Base-by-base conservation (phyloP, 2,888 invertebrate genomes). In the Euzophera pinguis region DNA sequence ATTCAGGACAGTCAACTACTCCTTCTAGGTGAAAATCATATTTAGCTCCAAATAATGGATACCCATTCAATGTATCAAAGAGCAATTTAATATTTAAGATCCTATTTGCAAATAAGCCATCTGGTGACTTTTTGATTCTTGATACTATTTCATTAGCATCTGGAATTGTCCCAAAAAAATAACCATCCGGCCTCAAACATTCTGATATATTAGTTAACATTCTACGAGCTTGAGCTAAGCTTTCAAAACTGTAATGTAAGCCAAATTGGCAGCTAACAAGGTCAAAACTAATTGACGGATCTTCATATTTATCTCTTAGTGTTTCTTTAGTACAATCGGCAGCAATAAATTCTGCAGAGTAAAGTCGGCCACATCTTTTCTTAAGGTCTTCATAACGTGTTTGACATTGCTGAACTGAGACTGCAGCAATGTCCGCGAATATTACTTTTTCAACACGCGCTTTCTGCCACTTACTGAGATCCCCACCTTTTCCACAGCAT, bases 401-500 rank as follows among this genome's bases (percentile, higher is more conserved):
- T 75, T 95, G 92, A 76, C 98, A 98, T 71, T 99, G 98, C 59
- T 97, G 94, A 22, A 99, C 93, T 1, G 99, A 98, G 0, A 97
- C 94, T 41, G 94, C 94, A 0, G 99, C 99, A 67, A 99, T 98
- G 80, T 99, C 98, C 45, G 96, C 95, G 84, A 97, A 97, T 53
- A 98, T 94, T 13, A 98, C 90, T 81, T 96, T 95, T 1, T 93
- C 92, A 48, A 98, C 95, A 56, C 92, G 87, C 50, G 93, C 95
- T 75, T 96, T 97, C 56, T 93, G 93, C 97, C 99, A 99, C 83
- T 99, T 99, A n/a, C 96, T 91, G 34, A 99, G 90, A 82, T 99
- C 99, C 1, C 99, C 99, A 14, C 99, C 99, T 91, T 99, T 99
- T 0, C 99, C 99, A 78, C 98, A 98, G 67, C 98, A 98, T 91